Percentiles rank a stretch among this genome's conserved stretches.
Evolutionary conservation across 1,140 invertebrate genomes (phyloP).

Genomic region (Tetramorium alpestre): DNA sequence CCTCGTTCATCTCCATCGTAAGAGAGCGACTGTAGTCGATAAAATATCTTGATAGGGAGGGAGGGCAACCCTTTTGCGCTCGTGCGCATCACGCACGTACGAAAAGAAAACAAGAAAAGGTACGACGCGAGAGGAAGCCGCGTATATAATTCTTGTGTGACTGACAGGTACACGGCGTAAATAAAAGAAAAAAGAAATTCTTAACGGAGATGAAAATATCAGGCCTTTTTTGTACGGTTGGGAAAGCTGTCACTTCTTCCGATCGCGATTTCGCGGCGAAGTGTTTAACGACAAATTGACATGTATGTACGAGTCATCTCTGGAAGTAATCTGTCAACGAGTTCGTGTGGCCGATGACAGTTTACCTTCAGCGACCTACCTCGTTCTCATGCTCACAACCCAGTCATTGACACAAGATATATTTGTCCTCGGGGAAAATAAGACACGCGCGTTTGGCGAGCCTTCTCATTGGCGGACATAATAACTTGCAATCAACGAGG

Average conservation of each 20-base stretch:
- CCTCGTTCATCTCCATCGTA: slow-evolving; percentile 14
- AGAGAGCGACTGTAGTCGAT: slow-evolving; percentile 48
- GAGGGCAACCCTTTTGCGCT: slow-evolving; percentile 3
- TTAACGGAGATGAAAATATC: neutral
- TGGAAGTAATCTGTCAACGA: slow-evolving; percentile 37
- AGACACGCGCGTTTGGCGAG: neutral
- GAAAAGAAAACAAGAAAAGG: neutral
- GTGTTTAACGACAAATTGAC: neutral
- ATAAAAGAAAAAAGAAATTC: slow-evolving; percentile 21
- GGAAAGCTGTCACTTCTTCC: neutral
- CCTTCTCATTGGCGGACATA: slow-evolving; percentile 6
- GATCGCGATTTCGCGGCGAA: neutral
- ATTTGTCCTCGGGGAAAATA: slow-evolving; percentile 4
- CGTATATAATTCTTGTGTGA: slow-evolving; percentile 28
- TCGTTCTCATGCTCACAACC: neutral
- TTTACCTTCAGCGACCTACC: neutral
- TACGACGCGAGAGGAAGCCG: neutral
- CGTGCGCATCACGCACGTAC: slow-evolving; percentile 8
- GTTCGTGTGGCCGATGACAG: neutral
- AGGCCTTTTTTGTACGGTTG: neutral
- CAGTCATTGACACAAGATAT: neutral
- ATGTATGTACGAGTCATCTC: neutral
- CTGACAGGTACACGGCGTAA: neutral
- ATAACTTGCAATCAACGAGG: slow-evolving; percentile 43
- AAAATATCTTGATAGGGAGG: slow-evolving; percentile 63